Evolutionary conservation across 2,797 vertebrate species (phyloP).

Genomic region (Arrhamphus sclerolepis): DNA sequence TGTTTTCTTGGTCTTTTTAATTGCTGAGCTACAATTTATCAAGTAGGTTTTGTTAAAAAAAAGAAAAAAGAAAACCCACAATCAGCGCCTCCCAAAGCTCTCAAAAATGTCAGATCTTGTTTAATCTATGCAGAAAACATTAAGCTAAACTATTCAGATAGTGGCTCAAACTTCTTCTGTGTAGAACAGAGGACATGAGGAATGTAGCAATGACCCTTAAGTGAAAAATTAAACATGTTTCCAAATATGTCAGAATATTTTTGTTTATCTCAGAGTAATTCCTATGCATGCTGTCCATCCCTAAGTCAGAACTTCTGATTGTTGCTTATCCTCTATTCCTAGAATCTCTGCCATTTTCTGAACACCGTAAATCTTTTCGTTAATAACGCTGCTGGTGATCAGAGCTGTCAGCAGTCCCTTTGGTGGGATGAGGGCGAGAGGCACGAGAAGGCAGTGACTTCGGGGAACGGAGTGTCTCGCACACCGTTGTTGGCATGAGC

Average conservation of each 20-base stretch:
- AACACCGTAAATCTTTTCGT: slow-evolving; percentile 5
- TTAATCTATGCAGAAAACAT: background rate
- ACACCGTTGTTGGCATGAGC: slow-evolving; percentile 50
- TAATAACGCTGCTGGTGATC: slow-evolving; percentile 10
- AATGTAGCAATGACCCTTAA: slow-evolving; percentile 6
- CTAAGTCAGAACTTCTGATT: no score
- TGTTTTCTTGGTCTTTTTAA: no score
- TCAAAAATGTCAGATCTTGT: background rate
- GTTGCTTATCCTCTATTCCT: background rate
- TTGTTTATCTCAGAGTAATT: background rate
- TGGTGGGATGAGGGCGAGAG: slow-evolving; percentile 22
- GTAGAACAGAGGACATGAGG: background rate
- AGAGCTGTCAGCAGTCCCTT: slow-evolving; percentile 37
- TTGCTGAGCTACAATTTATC: no score
- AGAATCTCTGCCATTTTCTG: slow-evolving; percentile 9
- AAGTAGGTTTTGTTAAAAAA: background rate
- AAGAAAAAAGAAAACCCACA: background rate
- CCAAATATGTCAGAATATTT: slow-evolving; percentile 4
- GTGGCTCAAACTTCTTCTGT: background rate
- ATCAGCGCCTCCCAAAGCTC: background rate
- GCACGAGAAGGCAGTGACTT: slow-evolving; percentile 23
- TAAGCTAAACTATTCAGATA: background rate
- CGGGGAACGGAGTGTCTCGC: slow-evolving; percentile 38
- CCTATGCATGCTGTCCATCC: no score
- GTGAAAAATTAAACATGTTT: background rate